Conservation (phyloP, 2,888 invertebrate species). For the Apantesis nais region DNA sequence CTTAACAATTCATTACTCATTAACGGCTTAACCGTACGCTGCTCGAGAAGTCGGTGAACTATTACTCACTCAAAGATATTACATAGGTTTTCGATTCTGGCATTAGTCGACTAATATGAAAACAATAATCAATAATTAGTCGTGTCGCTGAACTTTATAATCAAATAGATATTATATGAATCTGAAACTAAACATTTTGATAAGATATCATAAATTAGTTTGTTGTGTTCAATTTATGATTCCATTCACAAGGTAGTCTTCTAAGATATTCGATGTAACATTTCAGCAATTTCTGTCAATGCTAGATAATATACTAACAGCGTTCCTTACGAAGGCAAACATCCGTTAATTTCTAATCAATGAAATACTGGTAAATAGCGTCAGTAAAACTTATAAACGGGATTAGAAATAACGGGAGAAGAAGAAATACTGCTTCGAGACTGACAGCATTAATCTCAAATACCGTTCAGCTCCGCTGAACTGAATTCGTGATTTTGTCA, state of each 20-base stretch:
- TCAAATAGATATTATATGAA: not conserved
- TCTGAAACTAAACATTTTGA: not conserved
- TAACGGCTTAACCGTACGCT: not conserved
- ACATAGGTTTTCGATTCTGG: not conserved
- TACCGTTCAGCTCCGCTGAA: slow-evolving; percentile 29
- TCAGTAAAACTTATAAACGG: slow-evolving; percentile 35
- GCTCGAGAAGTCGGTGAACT: not conserved
- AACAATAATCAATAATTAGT: not conserved
- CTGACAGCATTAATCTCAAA: slow-evolving; percentile 29
- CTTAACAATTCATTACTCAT: not conserved
- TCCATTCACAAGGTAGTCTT: not conserved
- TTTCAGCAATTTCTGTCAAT: not conserved
- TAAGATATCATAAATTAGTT: not conserved
- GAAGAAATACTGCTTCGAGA: slow-evolving; percentile 33
- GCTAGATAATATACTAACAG: not conserved
- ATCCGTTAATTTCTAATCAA: slow-evolving; percentile 27
- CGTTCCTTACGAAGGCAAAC: slow-evolving; percentile 11
- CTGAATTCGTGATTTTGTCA: not conserved
- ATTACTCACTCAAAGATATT: too few relatives aligned
- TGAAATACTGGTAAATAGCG: slow-evolving; percentile 19
- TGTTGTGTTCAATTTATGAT: not conserved
- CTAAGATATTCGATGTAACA: not conserved
- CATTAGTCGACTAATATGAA: not conserved
- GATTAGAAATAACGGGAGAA: slow-evolving; percentile 35
- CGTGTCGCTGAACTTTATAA: not conserved